phyloP scores from a whole-genome alignment of 2,888 invertebrate species.

The Cybosia mesomella region DNA sequence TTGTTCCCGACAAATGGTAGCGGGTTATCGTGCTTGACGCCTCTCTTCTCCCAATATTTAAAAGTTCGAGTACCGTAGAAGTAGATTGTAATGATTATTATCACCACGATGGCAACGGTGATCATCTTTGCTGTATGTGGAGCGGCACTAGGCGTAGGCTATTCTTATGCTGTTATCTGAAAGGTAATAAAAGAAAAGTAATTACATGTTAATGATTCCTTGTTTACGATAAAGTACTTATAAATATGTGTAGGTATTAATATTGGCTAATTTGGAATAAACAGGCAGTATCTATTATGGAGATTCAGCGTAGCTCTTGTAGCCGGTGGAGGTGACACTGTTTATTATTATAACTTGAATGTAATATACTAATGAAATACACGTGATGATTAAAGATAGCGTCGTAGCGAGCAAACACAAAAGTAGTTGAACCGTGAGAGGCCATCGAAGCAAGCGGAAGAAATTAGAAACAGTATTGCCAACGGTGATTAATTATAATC shows the following conservation, averaged over 20 bases:
- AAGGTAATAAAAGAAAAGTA: not conserved
- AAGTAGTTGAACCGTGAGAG: no score
- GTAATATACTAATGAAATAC: no score
- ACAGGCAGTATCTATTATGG: not conserved
- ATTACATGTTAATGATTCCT: not conserved
- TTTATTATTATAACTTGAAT: no score
- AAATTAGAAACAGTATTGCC: no score
- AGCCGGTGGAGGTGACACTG: no score
- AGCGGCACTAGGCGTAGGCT: not conserved
- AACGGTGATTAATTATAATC: no score
- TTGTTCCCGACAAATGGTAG: conserved; percentile 71
- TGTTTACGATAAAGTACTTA: not conserved
- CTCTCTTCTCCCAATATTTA: conserved; percentile 73
- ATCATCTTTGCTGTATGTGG: conserved; percentile 10
- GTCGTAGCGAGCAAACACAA: no score
- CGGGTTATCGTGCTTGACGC: conserved; percentile 72
- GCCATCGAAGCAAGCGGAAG: no score
- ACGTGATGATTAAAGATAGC: no score
- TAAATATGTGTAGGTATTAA: not conserved
- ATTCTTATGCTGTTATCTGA: not conserved
- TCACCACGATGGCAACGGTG: not conserved
- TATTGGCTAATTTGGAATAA: not conserved
- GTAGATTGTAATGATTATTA: conserved; percentile 54
- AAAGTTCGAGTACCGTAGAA: conserved; percentile 68
- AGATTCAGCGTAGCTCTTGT: no score